These are phyloP conservation scores for Numenius phaeopus DNA, from an alignment of 2,797 vertebrate species.

Conservation along the genomic window DNA sequence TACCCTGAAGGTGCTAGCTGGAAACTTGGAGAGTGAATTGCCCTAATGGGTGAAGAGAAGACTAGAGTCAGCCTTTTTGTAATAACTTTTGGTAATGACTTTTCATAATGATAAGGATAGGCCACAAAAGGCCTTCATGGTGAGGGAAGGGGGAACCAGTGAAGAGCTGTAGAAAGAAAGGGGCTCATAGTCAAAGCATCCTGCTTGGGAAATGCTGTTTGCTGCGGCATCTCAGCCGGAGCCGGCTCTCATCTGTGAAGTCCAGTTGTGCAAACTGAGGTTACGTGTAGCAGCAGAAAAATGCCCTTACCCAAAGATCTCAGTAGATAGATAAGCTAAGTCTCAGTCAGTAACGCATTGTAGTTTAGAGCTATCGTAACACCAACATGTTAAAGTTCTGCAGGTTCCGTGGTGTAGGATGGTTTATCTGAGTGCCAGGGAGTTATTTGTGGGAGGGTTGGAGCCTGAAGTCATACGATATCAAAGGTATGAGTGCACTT, in stretches of 20 bases:
- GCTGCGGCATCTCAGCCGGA: background rate
- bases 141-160: background rate
- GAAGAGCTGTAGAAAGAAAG: background rate
- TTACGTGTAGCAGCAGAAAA: background rate
- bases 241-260: background rate
- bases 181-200: background rate
- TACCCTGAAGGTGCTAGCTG: background rate
- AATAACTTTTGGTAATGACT: background rate
- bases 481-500: background rate
- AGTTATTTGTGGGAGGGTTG: rapidly evolving
- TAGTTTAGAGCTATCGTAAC: background rate
- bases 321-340: background rate
- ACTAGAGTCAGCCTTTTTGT: background rate
- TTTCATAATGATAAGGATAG: background rate
- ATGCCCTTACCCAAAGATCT: background rate
- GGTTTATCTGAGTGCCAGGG: background rate
- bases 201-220: background rate
- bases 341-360: background rate
- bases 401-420: background rate
- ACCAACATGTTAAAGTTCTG: background rate
- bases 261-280: background rate
- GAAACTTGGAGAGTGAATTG: background rate
- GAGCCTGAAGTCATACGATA: background rate
- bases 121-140: background rate
- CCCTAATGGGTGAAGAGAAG: background rate